Percentiles rank a stretch among this genome's conserved stretches.
Evolutionary conservation across 2,888 invertebrate species (phyloP).

Genomic region (Bibio marci): DNA sequence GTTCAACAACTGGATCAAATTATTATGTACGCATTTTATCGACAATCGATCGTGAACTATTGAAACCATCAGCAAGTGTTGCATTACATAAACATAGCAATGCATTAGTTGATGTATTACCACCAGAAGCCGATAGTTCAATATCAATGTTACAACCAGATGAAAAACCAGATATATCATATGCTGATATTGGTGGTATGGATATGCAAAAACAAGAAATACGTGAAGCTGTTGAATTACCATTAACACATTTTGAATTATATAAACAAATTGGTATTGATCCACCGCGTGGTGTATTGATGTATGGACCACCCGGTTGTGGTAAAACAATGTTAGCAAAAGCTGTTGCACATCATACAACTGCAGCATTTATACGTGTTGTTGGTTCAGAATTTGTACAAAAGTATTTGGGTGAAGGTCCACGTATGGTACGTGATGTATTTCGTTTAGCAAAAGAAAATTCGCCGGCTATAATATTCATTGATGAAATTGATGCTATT

Average conservation of each 20-base stretch:
- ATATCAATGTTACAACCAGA: slow-evolving; percentile 96
- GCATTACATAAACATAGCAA: slow-evolving; percentile 98
- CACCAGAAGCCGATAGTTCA: slow-evolving; percentile 97
- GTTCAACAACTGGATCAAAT: slow-evolving; percentile 97
- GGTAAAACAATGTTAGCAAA: slow-evolving; percentile 99
- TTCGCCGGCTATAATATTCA: slow-evolving; percentile 98
- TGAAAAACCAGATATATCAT: slow-evolving; percentile 95
- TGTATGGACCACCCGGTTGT: slow-evolving; percentile 99
- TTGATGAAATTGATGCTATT: slow-evolving; percentile 99
- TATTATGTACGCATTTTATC: slow-evolving; percentile 97
- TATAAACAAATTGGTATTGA: slow-evolving; percentile 99
- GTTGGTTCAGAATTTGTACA: slow-evolving; percentile 99
- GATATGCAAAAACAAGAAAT: slow-evolving; percentile 99
- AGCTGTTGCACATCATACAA: slow-evolving; percentile 96
- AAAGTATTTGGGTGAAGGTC: slow-evolving; percentile 97
- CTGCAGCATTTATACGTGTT: slow-evolving; percentile 96
- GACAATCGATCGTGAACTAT: slow-evolving; percentile 89
- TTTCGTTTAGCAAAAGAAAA: slow-evolving; percentile 98
- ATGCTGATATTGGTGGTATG: slow-evolving; percentile 97
- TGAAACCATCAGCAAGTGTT: slow-evolving; percentile 96
- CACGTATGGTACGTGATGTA: slow-evolving; percentile 98
- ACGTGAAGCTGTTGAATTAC: slow-evolving; percentile 93
- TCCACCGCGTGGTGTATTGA: slow-evolving; percentile 92
- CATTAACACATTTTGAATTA: slow-evolving; percentile 93
- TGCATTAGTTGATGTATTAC: slow-evolving; percentile 96